A percentile compares a stretch with the other conserved stretches of the same genome.
phyloP scores from a whole-genome alignment of 2,888 invertebrate species.

The Troglohyphantes excavatus region DNA sequence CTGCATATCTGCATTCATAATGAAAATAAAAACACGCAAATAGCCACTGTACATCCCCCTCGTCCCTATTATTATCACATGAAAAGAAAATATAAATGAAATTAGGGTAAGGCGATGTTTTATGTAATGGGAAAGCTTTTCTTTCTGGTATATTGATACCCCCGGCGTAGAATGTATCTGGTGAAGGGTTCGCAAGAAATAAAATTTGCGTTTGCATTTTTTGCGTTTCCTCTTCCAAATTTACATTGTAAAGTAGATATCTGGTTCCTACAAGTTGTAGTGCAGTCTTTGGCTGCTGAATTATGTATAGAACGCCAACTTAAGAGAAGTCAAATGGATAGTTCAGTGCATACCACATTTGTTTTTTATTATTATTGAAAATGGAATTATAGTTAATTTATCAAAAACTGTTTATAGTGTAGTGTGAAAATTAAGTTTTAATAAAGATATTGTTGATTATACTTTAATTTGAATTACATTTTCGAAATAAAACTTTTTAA shows the following conservation, averaged over 20 bases:
- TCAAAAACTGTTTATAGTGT: too few species aligned
- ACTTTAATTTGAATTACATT: too few species aligned
- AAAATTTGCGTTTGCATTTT: conserved; percentile 28
- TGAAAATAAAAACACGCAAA: conserved; percentile 32
- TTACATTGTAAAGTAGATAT: conserved; percentile 62
- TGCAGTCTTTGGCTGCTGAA: conserved; percentile 39
- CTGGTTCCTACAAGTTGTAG: conserved; percentile 22
- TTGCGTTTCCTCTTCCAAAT: conserved; percentile 35
- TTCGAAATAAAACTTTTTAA: too few species aligned
- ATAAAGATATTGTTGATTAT: too few species aligned
- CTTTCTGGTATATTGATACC: conserved; percentile 23
- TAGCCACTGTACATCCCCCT: conserved; percentile 16
- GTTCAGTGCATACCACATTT: conserved; percentile 10
- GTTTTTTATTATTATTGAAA: neutral
- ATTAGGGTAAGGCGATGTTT: conserved; percentile 55
- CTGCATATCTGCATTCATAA: conserved; percentile 62
- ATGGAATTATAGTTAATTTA: too few species aligned
- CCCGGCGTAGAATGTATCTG: neutral
- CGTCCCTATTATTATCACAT: conserved; percentile 50
- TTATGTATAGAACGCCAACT: conserved; percentile 67
- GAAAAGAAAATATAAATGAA: conserved; percentile 64
- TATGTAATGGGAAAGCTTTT: conserved; percentile 45
- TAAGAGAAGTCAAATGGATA: conserved; percentile 47
- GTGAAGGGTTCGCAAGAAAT: conserved; percentile 10
- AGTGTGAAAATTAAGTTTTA: too few species aligned